These are phyloP conservation scores for Ctenosaura bakeri DNA, from an alignment of 2,797 vertebrate species.

Conservation along the genomic window DNA sequence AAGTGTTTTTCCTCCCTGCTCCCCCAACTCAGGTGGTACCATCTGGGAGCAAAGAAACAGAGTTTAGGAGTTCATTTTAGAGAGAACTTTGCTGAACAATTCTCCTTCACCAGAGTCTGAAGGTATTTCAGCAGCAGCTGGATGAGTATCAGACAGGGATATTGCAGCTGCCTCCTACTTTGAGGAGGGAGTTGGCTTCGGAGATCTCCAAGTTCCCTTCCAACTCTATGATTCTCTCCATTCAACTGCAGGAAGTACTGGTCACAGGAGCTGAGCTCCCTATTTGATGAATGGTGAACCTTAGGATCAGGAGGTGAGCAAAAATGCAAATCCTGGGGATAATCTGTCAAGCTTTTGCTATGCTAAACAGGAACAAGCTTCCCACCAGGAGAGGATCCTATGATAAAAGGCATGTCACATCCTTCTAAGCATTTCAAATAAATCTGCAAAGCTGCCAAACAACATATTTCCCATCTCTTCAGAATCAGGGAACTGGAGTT, in stretches of 20 bases:
- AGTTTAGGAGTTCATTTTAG: too few relatives aligned
- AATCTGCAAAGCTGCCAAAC: conserved; percentile 50
- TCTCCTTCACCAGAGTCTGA: neutral
- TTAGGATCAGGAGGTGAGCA: neutral
- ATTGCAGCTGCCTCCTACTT: too few relatives aligned
- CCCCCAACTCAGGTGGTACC: too few relatives aligned
- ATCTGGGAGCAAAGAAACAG: too few relatives aligned
- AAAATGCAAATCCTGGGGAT: neutral
- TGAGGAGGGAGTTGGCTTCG: too few relatives aligned
- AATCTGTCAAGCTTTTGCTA: neutral
- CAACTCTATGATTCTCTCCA: too few relatives aligned
- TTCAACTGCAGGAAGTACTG: too few relatives aligned
- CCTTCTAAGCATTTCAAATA: conserved; percentile 60
- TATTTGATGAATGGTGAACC: neutral
- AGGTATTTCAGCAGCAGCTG: neutral
- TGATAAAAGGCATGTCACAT: conserved; percentile 47
- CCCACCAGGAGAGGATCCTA: conserved; percentile 44
- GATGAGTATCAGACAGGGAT: neutral
- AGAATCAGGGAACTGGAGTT: conserved; percentile 61
- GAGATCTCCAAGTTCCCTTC: too few relatives aligned
- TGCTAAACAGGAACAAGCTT: conserved; percentile 49
- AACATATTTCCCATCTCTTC: conserved; percentile 46
- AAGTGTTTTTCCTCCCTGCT: too few relatives aligned
- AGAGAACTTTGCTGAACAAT: too few relatives aligned
- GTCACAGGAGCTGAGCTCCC: neutral